Base-by-base conservation (phyloP, 2,888 invertebrate species). In the Dicranocentrus wangi region DNA sequence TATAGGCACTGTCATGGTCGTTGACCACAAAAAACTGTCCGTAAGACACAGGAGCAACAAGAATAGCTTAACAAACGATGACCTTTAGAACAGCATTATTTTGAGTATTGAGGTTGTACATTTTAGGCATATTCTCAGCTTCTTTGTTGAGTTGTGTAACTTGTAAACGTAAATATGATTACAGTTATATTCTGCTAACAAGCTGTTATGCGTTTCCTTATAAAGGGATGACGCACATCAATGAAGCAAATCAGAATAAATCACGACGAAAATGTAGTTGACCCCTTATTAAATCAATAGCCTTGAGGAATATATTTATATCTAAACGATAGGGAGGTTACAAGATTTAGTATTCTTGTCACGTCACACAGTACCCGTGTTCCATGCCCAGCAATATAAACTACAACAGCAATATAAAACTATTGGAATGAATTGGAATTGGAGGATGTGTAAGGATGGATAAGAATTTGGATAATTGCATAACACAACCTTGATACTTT, bases 271-370 rank as follows among this genome's bases (percentile, higher is more conserved):
- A 39, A 66, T 76, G 75, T 47, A 60, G 68, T 60, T 76, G 66
- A 76, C 75, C 75, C 75, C 53, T 66, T 68, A 42, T 60, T 53
- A 75, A 65, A 43, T n/a, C n/a, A 65, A 65, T 39, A 28, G 58
- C 75, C 75, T 76, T 76, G 66, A 55, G 42, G 65, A 72, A 47
- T 28, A 28, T 25, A 65, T 5, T 5, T 39, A n/a, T 47, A 47
- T 10, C 3, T 32, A 32, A n/a, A n/a, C n/a, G n/a, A 21, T 55
- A 19, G 21, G 27, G 63, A 76, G 75, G 75, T 76, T 66, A 39
- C 42, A 19, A 27, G 51, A 32, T 55, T 66, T 58, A 68, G 5
- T n/a, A 76, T 15, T 55, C 43, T 3, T 15, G 43, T 68, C 75
- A 76, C 66, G 47, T 76, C 28, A 28, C 28, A 15, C 8, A 8